These are phyloP conservation scores for Trichomalopsis sarcophagae DNA, from an alignment of 1,140 invertebrate species.

Conservation along the genomic window DNA sequence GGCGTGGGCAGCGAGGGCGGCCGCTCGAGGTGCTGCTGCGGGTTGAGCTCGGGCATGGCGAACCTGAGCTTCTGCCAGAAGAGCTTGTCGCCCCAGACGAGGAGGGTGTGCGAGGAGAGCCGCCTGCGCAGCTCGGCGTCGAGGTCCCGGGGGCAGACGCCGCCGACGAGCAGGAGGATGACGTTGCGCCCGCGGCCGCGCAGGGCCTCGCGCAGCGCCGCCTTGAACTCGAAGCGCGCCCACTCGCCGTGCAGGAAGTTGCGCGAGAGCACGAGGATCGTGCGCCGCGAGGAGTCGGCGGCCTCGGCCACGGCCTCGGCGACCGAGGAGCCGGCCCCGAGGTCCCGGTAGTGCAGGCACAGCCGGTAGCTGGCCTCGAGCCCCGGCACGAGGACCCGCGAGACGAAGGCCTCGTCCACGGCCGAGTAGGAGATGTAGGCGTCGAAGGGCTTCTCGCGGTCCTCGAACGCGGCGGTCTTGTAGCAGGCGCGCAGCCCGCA, in stretches of 20 bases:
- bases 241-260: constrained; percentile 96
- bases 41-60: constrained; percentile 86
- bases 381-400: constrained; percentile 87
- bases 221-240: constrained; percentile 95
- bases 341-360: constrained; percentile 90
- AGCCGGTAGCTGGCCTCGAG: constrained; percentile 87
- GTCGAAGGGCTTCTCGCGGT: constrained; percentile 90
- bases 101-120: constrained; percentile 91
- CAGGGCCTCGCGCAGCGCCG: constrained; percentile 92
- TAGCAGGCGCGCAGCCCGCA: constrained; percentile 90
- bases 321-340: constrained; percentile 85
- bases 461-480: constrained; percentile 83
- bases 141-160: constrained; percentile 88
- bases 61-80: constrained; percentile 97
- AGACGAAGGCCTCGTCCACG: constrained; percentile 92
- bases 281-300: constrained; percentile 91
- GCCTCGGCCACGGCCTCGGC: constrained; percentile 93
- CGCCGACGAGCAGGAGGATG: constrained; percentile 90
- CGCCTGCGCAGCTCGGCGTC: constrained; percentile 92
- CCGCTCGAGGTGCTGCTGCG: constrained; percentile 76
- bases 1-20: constrained; percentile 75
- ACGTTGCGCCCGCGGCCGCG: constrained; percentile 87
- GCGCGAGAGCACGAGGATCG: constrained; percentile 92
- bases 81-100: constrained; percentile 93
- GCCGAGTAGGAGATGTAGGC: constrained; percentile 94